These are phyloP conservation scores for Calliopum simillimum DNA, from an alignment of 2,888 invertebrate species.

Conservation along the genomic window DNA sequence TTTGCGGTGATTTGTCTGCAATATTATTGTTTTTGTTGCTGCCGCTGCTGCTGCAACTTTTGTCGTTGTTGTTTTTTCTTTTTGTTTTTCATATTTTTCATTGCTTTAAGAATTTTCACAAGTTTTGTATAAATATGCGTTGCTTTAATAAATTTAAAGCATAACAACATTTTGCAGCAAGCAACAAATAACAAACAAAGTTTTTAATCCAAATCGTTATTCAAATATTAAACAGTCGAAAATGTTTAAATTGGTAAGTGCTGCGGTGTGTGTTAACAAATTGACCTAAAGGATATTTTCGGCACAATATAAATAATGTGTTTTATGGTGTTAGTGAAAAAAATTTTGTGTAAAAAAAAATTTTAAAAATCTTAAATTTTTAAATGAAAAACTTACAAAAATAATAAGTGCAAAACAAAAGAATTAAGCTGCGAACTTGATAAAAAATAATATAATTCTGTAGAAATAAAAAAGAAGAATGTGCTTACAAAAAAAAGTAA, in stretches of 20 bases:
- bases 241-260: slow-evolving; percentile 69
- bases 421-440: slow-evolving; percentile 46
- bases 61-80: slow-evolving; percentile 25
- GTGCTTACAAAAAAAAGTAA: too few species aligned
- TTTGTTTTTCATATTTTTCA: slow-evolving; percentile 13
- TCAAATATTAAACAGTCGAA: slow-evolving; percentile 50
- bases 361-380: not conserved
- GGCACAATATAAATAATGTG: too few species aligned
- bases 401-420: slow-evolving; percentile 34
- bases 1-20: slow-evolving; percentile 33
- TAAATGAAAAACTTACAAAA: not conserved
- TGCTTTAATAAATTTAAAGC: slow-evolving; percentile 56
- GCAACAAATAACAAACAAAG: slow-evolving; percentile 51
- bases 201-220: slow-evolving; percentile 54
- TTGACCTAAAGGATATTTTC: too few species aligned
- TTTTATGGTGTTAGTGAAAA: too few species aligned
- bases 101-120: slow-evolving; percentile 55
- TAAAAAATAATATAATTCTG: not conserved
- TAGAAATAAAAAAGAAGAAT: too few species aligned
- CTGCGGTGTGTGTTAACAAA: slow-evolving; percentile 5
- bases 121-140: slow-evolving; percentile 65
- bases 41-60: slow-evolving; percentile 13
- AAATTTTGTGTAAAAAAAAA: not conserved
- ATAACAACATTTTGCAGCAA: slow-evolving; percentile 63
- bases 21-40: slow-evolving; percentile 19